Evolutionary conservation across 2,797 vertebrate species (phyloP), one percentile per base, ranked within the genome.

Genomic region (Serranus cabrilla): DNA sequence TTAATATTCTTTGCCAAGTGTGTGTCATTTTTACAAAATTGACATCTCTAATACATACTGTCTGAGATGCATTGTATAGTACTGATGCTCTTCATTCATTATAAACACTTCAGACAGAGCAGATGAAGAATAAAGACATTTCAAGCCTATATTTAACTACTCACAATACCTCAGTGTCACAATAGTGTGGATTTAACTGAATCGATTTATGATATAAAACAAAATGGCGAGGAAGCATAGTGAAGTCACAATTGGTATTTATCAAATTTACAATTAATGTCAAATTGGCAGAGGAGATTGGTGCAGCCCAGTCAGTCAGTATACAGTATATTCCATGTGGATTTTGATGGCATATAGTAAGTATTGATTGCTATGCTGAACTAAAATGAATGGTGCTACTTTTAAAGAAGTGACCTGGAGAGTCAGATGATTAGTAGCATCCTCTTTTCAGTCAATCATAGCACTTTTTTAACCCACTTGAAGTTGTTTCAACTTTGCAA

Each of bases 1-100:
- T 76, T 11, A 27, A 14, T 74, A 45, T 61, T 67, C 8, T 43
- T 56, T 71, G 4, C 9, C 27, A 34, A 25, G 37, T 42, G n/a
- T 70, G 61, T 14, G 21, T 12, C 25, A 11, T 11, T 51, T 18
- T 57, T 21, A 55, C 43, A 68, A 1, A 65, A 61, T 20, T 40
- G 1, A 40, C 45, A 18, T 21, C 16, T 46, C 4, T 66, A n/a
- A 47, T 2, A 18, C 14, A 11, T 2, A 21, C 16, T 25, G 55
- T 21, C 34, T 42, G 18, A 27, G 16, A 75, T 47, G 14, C 14
- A 25, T 12, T 39, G 2, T 43, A 6, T 13, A 21, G 16, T 37
- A 10, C 1, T 31, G 9, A 58, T 64, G 20, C n/a, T 57, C 3
- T 43, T 16, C 7, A 40, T 51, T 78, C 13, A 60, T 43, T 17